Evolutionary conservation across 2,888 invertebrate genomes (phyloP).

Genomic region (Ptychoptera albimana): DNA sequence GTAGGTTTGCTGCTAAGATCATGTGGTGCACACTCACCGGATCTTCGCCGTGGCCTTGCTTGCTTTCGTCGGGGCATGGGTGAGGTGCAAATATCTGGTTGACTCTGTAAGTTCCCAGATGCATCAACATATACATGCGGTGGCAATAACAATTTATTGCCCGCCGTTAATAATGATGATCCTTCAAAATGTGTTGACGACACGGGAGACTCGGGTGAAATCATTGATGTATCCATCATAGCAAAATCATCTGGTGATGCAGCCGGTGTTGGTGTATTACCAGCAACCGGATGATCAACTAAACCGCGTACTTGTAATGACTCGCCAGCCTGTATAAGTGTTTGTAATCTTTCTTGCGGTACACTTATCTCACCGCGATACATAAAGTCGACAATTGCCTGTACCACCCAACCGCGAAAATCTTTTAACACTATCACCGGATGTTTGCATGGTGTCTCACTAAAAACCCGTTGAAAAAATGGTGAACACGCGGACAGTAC

Average conservation of each 20-base stretch:
- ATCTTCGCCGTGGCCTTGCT: conserved; percentile 68
- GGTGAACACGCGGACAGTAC: conserved; percentile 80
- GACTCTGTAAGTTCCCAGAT: conserved; percentile 18
- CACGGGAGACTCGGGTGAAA: conserved; percentile 24
- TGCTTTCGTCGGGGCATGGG: conserved; percentile 76
- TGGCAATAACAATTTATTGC: conserved; percentile 25
- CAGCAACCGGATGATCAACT: conserved; percentile 42
- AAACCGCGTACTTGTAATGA: conserved; percentile 70
- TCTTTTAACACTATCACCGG: conserved; percentile 85
- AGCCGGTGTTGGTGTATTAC: conserved; percentile 28
- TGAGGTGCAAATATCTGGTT: conserved; percentile 44
- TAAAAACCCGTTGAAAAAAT: conserved; percentile 75
- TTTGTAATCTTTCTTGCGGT: conserved; percentile 66
- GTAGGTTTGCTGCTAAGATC: conserved; percentile 36
- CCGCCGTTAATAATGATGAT: conserved; percentile 22
- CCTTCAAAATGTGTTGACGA: conserved; percentile 29
- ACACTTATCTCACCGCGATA: conserved; percentile 86
- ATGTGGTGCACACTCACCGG: conserved; percentile 55
- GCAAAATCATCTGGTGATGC: conserved; percentile 28
- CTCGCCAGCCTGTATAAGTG: conserved; percentile 75
- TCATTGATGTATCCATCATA: conserved; percentile 20
- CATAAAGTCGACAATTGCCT: conserved; percentile 85
- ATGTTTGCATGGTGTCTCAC: conserved; percentile 85
- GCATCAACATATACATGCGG: conserved; percentile 24
- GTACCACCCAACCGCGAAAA: conserved; percentile 76